These are phyloP conservation scores for Tinamus major DNA, from an alignment of 2,797 vertebrate genomes.

Conservation along the genomic window DNA sequence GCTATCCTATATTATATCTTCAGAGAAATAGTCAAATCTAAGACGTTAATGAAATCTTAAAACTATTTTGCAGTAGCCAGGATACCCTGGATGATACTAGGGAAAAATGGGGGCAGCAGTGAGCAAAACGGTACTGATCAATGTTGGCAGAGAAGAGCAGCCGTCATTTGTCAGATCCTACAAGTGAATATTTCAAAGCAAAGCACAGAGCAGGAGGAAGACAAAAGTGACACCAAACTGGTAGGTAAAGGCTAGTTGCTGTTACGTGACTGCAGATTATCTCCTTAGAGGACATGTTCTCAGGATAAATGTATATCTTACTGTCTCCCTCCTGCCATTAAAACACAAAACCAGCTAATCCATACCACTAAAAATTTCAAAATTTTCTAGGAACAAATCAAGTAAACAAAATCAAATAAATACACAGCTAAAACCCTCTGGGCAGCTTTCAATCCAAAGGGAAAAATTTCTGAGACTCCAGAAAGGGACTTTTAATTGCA, in stretches of 20 bases:
- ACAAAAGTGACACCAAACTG: neutral
- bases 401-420: neutral
- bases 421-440: neutral
- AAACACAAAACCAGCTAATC: neutral
- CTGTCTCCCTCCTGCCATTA: neutral
- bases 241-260: neutral
- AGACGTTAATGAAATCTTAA: neutral
- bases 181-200: neutral
- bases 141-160: neutral
- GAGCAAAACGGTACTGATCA: neutral
- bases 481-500: neutral
- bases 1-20: rapidly evolving
- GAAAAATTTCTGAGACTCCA: neutral
- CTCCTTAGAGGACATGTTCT: neutral
- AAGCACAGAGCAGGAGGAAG: neutral
- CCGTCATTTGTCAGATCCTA: neutral
- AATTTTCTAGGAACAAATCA: neutral
- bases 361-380: neutral
- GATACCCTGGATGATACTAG: rapidly evolving
- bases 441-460: neutral
- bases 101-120: neutral
- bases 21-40: neutral
- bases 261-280: neutral
- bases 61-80: neutral
- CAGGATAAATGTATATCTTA: neutral